A percentile compares a stretch with the other conserved stretches of the same genome.
These are phyloP conservation scores for Crioceris asparagi DNA, from an alignment of 2,888 invertebrate genomes.

Conservation along the genomic window DNA sequence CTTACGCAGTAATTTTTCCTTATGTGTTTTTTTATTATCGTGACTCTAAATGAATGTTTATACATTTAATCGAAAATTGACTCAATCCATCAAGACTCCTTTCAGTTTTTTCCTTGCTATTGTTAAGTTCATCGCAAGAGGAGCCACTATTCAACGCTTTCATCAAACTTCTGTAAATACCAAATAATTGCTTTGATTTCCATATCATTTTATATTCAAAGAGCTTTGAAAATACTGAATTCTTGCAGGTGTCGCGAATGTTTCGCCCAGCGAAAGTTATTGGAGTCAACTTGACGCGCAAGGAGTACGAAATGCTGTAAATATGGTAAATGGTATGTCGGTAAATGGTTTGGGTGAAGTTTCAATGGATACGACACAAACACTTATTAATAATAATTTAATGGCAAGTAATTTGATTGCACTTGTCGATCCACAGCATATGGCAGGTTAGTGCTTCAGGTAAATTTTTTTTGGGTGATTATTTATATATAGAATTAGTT, in stretches of 20 bases:
- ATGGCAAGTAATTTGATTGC: slow-evolving; percentile 40
- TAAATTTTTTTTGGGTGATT: too few relatives aligned
- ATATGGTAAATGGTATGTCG: slow-evolving; percentile 65
- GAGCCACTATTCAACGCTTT: too few relatives aligned
- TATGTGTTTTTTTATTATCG: background rate
- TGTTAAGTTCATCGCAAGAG: too few relatives aligned
- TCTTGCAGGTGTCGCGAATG: slow-evolving; percentile 56
- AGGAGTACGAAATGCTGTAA: slow-evolving; percentile 52
- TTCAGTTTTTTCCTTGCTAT: too few relatives aligned
- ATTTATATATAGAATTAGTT: too few relatives aligned
- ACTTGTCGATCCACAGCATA: slow-evolving; percentile 33
- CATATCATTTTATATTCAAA: too few relatives aligned
- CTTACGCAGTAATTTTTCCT: background rate
- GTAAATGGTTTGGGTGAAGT: slow-evolving; percentile 65
- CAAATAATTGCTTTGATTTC: too few relatives aligned
- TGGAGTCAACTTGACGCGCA: slow-evolving; percentile 80
- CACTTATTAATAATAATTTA: slow-evolving; percentile 42
- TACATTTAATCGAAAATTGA: too few relatives aligned
- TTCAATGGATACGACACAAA: slow-evolving; percentile 55
- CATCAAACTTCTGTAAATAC: too few relatives aligned
- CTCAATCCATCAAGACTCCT: too few relatives aligned
- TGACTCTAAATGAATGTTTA: background rate
- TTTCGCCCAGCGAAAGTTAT: slow-evolving; percentile 88
- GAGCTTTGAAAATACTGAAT: background rate
- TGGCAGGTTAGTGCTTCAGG: slow-evolving; percentile 16